These are phyloP conservation scores for Nothobranchius kuhntae DNA, from an alignment of 2,113 vertebrate genomes.

Conservation along the genomic window DNA sequence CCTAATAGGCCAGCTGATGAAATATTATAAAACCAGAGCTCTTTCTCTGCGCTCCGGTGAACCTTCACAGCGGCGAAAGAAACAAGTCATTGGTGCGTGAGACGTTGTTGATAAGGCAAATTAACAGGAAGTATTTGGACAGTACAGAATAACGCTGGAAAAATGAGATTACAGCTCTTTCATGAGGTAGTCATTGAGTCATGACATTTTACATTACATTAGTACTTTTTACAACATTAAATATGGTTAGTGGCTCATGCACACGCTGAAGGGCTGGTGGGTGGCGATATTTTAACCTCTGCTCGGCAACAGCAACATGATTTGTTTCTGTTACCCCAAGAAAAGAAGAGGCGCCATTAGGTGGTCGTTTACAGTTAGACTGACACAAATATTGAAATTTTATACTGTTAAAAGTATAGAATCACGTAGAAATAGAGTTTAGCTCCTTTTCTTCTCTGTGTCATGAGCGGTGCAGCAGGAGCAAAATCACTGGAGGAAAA, in stretches of 20 bases:
- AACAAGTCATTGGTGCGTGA: conserved; percentile 37
- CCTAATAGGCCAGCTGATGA: conserved; percentile 59
- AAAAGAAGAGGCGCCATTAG: conserved; percentile 28
- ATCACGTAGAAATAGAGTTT: conserved; percentile 71
- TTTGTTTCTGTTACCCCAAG: conserved; percentile 36
- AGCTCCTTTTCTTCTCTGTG: conserved; percentile 48
- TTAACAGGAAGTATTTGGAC: conserved; percentile 53
- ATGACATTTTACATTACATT: conserved; percentile 37
- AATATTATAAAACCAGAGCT: conserved; percentile 47
- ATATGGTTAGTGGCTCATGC: conserved; percentile 33
- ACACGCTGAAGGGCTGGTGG: conserved; percentile 14
- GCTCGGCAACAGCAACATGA: conserved; percentile 11
- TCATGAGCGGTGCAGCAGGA: conserved; percentile 54
- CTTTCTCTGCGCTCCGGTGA: conserved; percentile 30
- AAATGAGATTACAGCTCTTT: conserved; percentile 10
- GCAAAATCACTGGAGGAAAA: conserved; percentile 53
- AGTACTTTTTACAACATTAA: conserved; percentile 30
- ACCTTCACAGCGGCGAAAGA: conserved; percentile 15
- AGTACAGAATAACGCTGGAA: conserved; percentile 35
- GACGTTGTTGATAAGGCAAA: conserved; percentile 40
- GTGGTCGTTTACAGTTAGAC: conserved; percentile 48
- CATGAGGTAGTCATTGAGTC: conserved; percentile 24
- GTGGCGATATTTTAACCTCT: conserved; percentile 45
- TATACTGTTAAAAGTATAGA: conserved; percentile 74
- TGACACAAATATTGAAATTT: conserved; percentile 68